Base-by-base conservation (phyloP, 2,797 vertebrate species). In the Pantherophis vulpinus region DNA sequence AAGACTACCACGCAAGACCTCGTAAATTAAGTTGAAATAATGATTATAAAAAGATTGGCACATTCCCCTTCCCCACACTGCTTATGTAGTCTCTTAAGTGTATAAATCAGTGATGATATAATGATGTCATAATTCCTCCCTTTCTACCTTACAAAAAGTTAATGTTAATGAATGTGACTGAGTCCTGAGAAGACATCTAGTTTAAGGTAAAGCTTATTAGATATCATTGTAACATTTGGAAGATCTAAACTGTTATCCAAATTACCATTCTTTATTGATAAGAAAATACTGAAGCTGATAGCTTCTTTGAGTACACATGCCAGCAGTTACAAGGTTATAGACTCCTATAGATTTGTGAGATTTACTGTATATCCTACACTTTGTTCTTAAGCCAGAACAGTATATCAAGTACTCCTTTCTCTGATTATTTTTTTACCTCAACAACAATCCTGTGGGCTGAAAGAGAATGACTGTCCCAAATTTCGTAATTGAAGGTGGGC, bases 161-260 rank as follows among this genome's bases (percentile, higher is more conserved):
- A 2, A 8, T 88, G 25, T 13, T 37, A n/a, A 8, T 20, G n/a
- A 91, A 42, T n/a, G 13, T 54, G 55, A 61, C 25, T 0, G 0
- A 92, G 55, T 90, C 25, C 66, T 86, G 91, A 61, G 42, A 79
- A 47, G 89, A 89, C 59, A 87, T 47, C 51, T 6, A 0, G 0
- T 92, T 60, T 60, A 58, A 93, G 66, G 66, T 59, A 92, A 94
- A 95, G 92, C 61, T 25, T 93, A 29, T 89, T 61, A 29, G 74
- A 25, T 83, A 10, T 47, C 37, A 47, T 25, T 83, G 74, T 47
- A 83, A n/a, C 14, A 58, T 90, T 51, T 5, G 18, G 42, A 87
- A 91, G n/a, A 87, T 18, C 51, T 29, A 58, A 86, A 58, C 56
- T 93, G 20, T 51, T 74, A 25, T 27, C 11, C 60, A 61, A 87